A percentile compares a stretch with the other conserved stretches of the same genome.
phyloP scores from a whole-genome alignment of 1,140 invertebrate species.

The Propsilocerus akamusi region DNA sequence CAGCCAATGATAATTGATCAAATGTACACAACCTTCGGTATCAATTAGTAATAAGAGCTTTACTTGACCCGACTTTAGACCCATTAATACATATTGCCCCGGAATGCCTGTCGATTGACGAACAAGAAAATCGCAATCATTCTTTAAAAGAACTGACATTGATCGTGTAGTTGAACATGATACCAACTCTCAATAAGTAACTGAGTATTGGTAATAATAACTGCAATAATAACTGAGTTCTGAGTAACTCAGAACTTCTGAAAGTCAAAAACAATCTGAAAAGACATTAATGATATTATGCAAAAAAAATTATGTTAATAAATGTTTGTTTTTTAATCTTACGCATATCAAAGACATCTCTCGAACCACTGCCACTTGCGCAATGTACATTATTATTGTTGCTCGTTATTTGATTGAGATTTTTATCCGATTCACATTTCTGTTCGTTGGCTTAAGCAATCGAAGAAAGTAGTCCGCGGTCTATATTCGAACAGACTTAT shows the following conservation, averaged over 20 bases:
- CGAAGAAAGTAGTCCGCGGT: no score
- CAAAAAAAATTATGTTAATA: constrained; percentile 4
- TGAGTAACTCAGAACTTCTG: constrained; percentile 35
- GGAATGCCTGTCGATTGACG: constrained; percentile 64
- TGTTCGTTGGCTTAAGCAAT: no score
- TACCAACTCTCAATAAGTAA: constrained; percentile 70
- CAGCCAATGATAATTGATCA: constrained; percentile 87
- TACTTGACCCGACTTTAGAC: constrained; percentile 67
- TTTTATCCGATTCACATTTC: no score
- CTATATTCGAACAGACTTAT: no score
- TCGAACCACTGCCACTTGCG: constrained; percentile 23
- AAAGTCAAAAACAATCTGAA: constrained; percentile 50
- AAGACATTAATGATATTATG: constrained; percentile 11
- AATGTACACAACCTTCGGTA: constrained; percentile 89
- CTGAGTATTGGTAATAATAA: no score
- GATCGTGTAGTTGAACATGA: constrained; percentile 65
- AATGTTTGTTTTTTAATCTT: constrained; percentile 34
- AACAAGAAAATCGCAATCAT: constrained; percentile 92
- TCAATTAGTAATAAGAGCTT: constrained; percentile 92
- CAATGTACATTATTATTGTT: constrained; percentile 25
- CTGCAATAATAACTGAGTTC: no score
- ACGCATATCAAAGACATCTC: constrained; percentile 90
- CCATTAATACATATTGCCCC: constrained; percentile 90
- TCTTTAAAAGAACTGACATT: constrained; percentile 43
- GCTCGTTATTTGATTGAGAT: not conserved